A percentile compares a stretch with the other conserved stretches of the same genome.
These are phyloP conservation scores for Nannoperca australis DNA, from an alignment of 2,797 vertebrate genomes.

Conservation along the genomic window DNA sequence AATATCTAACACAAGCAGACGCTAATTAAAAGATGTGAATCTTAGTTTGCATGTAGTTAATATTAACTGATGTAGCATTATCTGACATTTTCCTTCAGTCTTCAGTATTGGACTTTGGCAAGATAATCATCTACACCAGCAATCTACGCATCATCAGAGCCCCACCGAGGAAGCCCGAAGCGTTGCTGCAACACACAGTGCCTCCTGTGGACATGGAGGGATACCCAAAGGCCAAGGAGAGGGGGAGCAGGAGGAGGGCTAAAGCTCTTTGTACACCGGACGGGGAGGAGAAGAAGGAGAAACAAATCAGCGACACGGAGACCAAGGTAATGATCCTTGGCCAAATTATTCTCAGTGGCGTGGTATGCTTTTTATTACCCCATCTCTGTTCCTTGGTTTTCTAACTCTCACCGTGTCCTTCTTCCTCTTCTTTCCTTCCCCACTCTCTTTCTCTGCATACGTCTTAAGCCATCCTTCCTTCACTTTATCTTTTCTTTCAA, in stretches of 20 bases:
- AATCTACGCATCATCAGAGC: constrained; percentile 95
- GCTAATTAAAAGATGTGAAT: background rate
- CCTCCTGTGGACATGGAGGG: constrained; percentile 76
- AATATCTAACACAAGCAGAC: background rate
- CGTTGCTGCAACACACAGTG: constrained; percentile 49
- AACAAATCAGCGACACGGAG: constrained; percentile 51
- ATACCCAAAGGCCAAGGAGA: constrained; percentile 72
- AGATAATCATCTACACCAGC: constrained; percentile 98
- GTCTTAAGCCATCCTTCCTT: constrained; percentile 26
- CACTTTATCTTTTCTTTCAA: constrained; percentile 19
- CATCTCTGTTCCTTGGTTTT: constrained; percentile 29
- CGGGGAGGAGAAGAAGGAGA: constrained; percentile 57
- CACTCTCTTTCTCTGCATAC: constrained; percentile 14
- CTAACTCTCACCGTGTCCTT: constrained; percentile 14
- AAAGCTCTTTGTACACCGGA: constrained; percentile 48
- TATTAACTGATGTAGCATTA: background rate
- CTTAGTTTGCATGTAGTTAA: background rate
- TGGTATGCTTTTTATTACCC: constrained; percentile 52
- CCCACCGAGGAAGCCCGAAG: constrained; percentile 87
- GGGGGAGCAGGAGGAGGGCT: constrained; percentile 62
- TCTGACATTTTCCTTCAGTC: constrained; percentile 67
- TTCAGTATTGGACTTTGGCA: constrained; percentile 93
- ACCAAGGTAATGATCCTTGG: constrained; percentile 73
- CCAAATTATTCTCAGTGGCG: constrained; percentile 60
- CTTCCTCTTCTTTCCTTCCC: background rate